A percentile compares a stretch with the other conserved stretches of the same genome.
These are phyloP conservation scores for Phylloscopus whistleri DNA, from an alignment of 2,113 vertebrate species.

Conservation along the genomic window DNA sequence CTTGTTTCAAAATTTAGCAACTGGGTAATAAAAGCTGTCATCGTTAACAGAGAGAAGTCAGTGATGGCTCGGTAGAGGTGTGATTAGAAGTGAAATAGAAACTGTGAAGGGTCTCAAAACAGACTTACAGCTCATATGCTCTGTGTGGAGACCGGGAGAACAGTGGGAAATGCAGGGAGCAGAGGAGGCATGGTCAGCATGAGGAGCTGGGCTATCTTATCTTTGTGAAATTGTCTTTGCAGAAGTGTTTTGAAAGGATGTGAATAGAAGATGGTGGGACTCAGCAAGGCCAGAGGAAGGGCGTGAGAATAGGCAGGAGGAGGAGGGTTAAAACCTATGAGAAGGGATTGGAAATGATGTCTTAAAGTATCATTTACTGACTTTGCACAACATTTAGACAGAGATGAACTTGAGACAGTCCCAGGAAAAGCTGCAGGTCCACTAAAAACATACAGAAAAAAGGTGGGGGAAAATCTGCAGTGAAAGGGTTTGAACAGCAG, in stretches of 20 bases:
- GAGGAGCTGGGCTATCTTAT: neutral
- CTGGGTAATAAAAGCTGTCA: neutral
- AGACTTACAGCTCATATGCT: neutral
- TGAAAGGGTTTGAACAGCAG: too few species aligned
- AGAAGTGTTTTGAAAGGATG: neutral
- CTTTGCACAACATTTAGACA: neutral
- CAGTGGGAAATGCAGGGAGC: neutral
- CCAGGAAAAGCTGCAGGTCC: neutral
- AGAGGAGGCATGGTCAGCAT: neutral
- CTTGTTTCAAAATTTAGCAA: neutral
- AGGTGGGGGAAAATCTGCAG: neutral
- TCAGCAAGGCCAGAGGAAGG: neutral
- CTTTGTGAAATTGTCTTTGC: neutral
- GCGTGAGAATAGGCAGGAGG: neutral
- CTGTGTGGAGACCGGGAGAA: neutral
- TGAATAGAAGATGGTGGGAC: neutral
- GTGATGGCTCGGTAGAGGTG: neutral
- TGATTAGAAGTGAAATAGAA: neutral
- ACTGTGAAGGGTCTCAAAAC: neutral
- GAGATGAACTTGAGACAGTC: neutral
- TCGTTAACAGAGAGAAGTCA: neutral
- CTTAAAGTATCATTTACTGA: neutral
- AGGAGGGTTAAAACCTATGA: neutral
- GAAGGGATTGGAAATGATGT: neutral
- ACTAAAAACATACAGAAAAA: neutral